Conservation (phyloP, 2,888 invertebrate genomes). For the Melanargia galathea region DNA sequence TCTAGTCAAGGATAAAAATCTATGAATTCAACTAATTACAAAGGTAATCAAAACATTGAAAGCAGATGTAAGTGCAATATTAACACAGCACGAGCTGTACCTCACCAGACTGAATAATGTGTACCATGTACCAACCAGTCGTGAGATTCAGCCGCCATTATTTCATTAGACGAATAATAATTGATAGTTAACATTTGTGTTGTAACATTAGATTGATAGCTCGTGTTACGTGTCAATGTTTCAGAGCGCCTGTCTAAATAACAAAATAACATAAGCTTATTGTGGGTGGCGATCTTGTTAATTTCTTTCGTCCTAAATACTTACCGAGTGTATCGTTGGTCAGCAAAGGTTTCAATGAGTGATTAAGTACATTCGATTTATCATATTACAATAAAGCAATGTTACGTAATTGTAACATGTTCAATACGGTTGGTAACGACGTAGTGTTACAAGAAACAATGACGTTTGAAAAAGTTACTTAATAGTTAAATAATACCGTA, state of each 20-base stretch:
- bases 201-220: constrained; percentile 74
- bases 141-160: constrained; percentile 66
- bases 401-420: constrained; percentile 50
- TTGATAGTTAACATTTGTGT: constrained; percentile 69
- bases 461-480: not conserved
- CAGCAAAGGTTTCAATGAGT: constrained; percentile 54
- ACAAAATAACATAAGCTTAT: constrained; percentile 47
- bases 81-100: constrained; percentile 39
- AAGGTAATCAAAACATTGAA: constrained; percentile 35
- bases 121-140: constrained; percentile 52
- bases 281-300: constrained; percentile 53
- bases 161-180: constrained; percentile 72
- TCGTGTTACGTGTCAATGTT: constrained; percentile 64
- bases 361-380: constrained; percentile 63
- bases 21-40: constrained; percentile 26
- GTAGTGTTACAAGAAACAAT: not conserved
- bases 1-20: too few relatives aligned
- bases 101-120: constrained; percentile 38
- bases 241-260: constrained; percentile 46
- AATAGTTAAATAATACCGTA: not conserved
- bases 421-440: constrained; percentile 6
- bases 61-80: constrained; percentile 40
- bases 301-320: constrained; percentile 51
- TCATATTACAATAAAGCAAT: constrained; percentile 61
- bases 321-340: constrained; percentile 30